Conservation (phyloP, 2,797 vertebrate species). For the Dendrocincla tyrannina region DNA sequence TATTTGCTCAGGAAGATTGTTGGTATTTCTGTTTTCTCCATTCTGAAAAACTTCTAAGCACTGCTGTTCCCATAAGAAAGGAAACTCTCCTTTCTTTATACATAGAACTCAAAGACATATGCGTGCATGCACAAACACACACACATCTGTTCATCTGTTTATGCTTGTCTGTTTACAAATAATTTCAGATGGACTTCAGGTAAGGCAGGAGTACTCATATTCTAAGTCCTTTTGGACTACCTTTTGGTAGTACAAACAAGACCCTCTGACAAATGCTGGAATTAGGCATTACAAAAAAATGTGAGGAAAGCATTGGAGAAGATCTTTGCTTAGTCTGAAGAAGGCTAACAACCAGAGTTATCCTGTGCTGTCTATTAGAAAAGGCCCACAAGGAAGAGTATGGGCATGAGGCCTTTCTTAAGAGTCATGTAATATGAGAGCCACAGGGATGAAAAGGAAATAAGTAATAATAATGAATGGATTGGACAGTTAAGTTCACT, state of each 20-base stretch:
- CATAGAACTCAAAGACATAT: not conserved
- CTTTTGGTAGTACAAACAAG: not conserved
- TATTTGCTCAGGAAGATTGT: not conserved
- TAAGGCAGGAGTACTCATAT: not conserved
- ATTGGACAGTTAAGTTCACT: not conserved
- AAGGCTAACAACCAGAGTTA: not conserved
- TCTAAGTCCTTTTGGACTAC: not conserved
- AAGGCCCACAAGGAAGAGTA: not conserved
- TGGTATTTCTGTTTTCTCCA: not conserved
- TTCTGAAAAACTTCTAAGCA: not conserved
- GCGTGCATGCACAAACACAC: not conserved
- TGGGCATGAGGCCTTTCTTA: not conserved
- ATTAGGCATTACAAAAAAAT: not conserved
- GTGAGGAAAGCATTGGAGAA: not conserved
- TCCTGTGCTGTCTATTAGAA: not conserved
- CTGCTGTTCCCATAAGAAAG: not conserved
- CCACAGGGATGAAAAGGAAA: not conserved
- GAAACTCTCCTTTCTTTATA: not conserved
- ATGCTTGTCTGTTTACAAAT: not conserved
- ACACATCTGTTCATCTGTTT: not conserved
- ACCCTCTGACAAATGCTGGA: not conserved
- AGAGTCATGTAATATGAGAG: not conserved
- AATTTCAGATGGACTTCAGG: not conserved
- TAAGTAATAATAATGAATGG: not conserved
- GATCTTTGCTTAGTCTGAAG: not conserved